phyloP scores from a whole-genome alignment of 2,888 invertebrate species.

The Caradrina kadenii region DNA sequence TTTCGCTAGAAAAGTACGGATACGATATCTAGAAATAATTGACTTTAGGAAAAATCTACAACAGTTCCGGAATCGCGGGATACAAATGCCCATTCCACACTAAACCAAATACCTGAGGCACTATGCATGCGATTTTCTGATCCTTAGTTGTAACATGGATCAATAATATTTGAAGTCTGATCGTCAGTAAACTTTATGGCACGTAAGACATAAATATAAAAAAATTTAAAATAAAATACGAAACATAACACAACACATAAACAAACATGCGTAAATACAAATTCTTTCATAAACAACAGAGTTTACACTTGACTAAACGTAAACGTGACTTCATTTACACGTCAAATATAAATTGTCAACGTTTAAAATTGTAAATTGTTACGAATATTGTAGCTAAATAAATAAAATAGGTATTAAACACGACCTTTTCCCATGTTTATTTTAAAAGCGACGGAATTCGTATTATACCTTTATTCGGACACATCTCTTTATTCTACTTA shows the following conservation, averaged over 20 bases:
- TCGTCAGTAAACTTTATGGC: neutral
- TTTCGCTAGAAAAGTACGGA: too few relatives aligned
- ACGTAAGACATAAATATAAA: neutral
- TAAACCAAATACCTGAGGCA: too few relatives aligned
- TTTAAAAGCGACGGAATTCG: constrained; percentile 43
- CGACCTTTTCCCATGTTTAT: constrained; percentile 40
- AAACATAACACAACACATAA: too few relatives aligned
- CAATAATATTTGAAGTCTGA: neutral
- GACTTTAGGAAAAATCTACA: too few relatives aligned
- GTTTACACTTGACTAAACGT: neutral
- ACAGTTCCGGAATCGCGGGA: too few relatives aligned
- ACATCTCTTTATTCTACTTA: constrained; percentile 59
- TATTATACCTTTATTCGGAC: constrained; percentile 35
- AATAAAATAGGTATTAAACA: constrained; percentile 34
- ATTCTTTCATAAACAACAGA: too few relatives aligned
- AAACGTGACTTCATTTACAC: neutral
- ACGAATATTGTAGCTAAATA: constrained; percentile 30
- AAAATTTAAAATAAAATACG: too few relatives aligned
- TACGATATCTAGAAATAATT: too few relatives aligned
- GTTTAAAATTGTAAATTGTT: constrained; percentile 23
- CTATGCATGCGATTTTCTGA: too few relatives aligned
- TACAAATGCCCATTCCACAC: too few relatives aligned
- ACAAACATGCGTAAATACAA: too few relatives aligned
- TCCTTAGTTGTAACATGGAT: too few relatives aligned
- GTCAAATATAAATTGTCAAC: constrained; percentile 23